Base-by-base conservation (phyloP, 2,797 vertebrate species). In the Tauraco hartlaubi region DNA sequence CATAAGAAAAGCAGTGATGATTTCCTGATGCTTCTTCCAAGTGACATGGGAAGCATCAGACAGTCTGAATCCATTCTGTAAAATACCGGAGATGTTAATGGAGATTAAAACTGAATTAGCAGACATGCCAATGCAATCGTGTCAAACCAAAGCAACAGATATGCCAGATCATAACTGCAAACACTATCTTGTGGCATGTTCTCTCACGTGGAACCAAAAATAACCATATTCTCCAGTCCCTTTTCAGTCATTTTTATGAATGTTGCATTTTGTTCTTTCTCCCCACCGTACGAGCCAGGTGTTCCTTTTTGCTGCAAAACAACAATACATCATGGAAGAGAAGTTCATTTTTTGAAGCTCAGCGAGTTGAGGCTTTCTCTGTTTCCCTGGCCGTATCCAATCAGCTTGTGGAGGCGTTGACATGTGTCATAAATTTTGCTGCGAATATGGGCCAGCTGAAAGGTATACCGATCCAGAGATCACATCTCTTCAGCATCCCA, bases 391-490 rank as follows among this genome's bases (percentile, higher is more conserved):
- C 85, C 9, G 1, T 52, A 87, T 44, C 83, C 89, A 97, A 91
- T 82, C 86, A 88, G 20, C 41, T 80, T 31, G n/a, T 9, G 4
- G 23, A 95, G 79, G 83, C 25, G 37, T 48, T 89, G 77, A 71
- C 54, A 91, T 91, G 58, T 76, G 85, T 67, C 94, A 96, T 92
- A 95, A 92, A 96, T 97, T 97, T 94, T 94, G 94, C 76, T 91
- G 81, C 13, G 5, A 85, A 92, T 81, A 72, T 88, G 64, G 92
- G 92, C 95, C 85, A 93, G 69, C 81, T 86, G 83, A 96, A 82
- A 94, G 28, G 4, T 84, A 71, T 73, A 85, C 54, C 88, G 86
- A 76, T 85, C 94, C 91, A 79, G 92, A 94, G 91, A 96, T 91
- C 85, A 72, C 71, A 96, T 92, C 93, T 95, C 46, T 48, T 92